Evolutionary conservation across 2,888 invertebrate species (phyloP).

Genomic region (Cloeon dipterum): DNA sequence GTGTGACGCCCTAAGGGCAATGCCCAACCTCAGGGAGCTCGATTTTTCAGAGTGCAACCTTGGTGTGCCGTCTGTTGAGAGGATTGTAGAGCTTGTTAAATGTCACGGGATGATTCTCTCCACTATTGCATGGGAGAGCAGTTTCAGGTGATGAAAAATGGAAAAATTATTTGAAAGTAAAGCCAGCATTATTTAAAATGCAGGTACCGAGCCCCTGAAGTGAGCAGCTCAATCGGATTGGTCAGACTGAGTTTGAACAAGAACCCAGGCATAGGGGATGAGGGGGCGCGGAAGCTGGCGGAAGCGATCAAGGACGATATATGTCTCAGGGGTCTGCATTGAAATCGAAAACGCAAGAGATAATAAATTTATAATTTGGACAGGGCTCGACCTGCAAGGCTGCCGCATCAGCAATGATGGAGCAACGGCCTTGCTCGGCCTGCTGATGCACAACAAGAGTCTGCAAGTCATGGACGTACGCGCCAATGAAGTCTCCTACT

Average conservation of each 20-base stretch:
- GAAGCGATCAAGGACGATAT: conserved; percentile 51
- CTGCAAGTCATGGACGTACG: conserved; percentile 44
- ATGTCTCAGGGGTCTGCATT: conserved; percentile 40
- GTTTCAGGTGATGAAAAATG: background rate
- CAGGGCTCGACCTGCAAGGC: conserved; percentile 46
- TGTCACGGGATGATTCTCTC: background rate
- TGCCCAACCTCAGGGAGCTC: conserved; percentile 40
- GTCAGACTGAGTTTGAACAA: conserved; percentile 42
- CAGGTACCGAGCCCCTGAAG: conserved; percentile 45
- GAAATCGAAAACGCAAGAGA: background rate
- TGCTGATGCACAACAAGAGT: conserved; percentile 36
- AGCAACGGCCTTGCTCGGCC: conserved; percentile 28
- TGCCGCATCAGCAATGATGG: conserved; percentile 45
- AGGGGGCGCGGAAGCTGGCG: conserved; percentile 32
- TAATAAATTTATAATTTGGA: conserved; percentile 17
- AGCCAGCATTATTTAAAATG: too few species aligned
- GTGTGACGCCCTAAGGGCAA: conserved; percentile 39
- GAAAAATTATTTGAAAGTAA: too few species aligned
- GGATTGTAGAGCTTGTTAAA: conserved; percentile 40
- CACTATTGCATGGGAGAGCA: background rate
- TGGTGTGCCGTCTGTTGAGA: conserved; percentile 32
- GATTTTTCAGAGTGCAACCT: conserved; percentile 47
- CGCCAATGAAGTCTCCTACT: conserved; percentile 12
- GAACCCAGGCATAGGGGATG: conserved; percentile 41
- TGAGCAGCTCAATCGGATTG: conserved; percentile 48